phyloP scores from a whole-genome alignment of 2,888 invertebrate genomes.

The Xestia sexstrigata region DNA sequence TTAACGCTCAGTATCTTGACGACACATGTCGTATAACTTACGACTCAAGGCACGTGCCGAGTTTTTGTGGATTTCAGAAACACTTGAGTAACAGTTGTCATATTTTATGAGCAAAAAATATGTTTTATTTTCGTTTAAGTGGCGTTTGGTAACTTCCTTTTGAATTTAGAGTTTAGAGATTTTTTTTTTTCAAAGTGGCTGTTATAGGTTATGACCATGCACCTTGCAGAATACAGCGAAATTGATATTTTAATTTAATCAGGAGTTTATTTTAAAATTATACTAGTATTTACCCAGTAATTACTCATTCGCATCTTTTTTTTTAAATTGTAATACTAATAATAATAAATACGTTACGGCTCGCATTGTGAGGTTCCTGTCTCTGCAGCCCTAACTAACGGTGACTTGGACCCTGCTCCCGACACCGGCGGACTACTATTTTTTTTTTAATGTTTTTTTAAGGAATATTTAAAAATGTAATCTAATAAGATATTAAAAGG shows the following conservation, averaged over 20 bases:
- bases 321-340: too few relatives aligned
- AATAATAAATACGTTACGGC: too few relatives aligned
- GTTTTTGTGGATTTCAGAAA: slow-evolving; percentile 62
- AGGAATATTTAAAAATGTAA: too few relatives aligned
- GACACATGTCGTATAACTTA: slow-evolving; percentile 73
- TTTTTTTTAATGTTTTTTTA: too few relatives aligned
- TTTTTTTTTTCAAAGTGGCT: not conserved
- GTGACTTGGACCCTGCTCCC: too few relatives aligned
- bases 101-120: slow-evolving; percentile 58
- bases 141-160: slow-evolving; percentile 10
- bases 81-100: slow-evolving; percentile 60
- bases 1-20: slow-evolving; percentile 73
- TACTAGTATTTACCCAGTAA: not conserved
- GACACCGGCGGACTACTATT: too few relatives aligned
- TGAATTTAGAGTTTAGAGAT: not conserved
- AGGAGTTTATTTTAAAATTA: not conserved
- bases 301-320: not conserved
- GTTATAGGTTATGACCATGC: not conserved
- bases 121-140: slow-evolving; percentile 48
- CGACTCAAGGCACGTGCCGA: slow-evolving; percentile 76
- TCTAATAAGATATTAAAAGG: too few relatives aligned
- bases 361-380: too few relatives aligned
- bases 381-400: too few relatives aligned
- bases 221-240: not conserved
- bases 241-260: not conserved